Conservation (phyloP, 2,797 vertebrate genomes). For the Chiroxiphia lanceolata region DNA sequence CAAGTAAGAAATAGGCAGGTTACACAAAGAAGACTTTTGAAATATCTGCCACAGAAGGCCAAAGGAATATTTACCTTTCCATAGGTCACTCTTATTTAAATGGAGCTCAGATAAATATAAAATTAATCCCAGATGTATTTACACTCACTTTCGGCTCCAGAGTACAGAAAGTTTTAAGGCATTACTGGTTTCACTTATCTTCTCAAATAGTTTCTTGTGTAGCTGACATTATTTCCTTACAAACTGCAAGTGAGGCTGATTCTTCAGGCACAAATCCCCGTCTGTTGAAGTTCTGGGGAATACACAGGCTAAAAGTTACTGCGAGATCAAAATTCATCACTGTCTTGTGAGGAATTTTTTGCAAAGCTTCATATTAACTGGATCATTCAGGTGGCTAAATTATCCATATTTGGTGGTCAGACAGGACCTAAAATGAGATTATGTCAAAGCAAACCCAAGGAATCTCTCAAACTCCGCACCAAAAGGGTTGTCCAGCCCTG, state of each 20-base stretch:
- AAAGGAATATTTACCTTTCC: background rate
- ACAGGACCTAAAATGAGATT: background rate
- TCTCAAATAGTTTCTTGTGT: background rate
- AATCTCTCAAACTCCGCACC: background rate
- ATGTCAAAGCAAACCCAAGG: background rate
- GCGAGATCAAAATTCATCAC: background rate
- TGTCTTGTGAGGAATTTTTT: background rate
- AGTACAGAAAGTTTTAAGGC: background rate
- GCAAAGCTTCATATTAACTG: background rate
- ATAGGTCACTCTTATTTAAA: background rate
- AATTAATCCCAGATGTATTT: background rate
- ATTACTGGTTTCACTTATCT: background rate
- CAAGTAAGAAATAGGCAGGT: background rate
- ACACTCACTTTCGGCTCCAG: accelerated
- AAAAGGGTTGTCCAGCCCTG: background rate
- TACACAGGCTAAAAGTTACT: accelerated
- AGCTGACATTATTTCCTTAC: background rate
- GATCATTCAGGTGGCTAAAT: background rate
- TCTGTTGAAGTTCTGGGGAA: background rate
- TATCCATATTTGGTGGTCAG: background rate
- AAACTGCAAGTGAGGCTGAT: background rate
- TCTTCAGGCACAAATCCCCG: background rate
- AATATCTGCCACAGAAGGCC: background rate
- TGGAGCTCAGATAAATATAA: background rate
- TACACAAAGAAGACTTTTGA: background rate